Conservation (phyloP, 1,140 invertebrate species). For the Drosophila paulistorum region DNA sequence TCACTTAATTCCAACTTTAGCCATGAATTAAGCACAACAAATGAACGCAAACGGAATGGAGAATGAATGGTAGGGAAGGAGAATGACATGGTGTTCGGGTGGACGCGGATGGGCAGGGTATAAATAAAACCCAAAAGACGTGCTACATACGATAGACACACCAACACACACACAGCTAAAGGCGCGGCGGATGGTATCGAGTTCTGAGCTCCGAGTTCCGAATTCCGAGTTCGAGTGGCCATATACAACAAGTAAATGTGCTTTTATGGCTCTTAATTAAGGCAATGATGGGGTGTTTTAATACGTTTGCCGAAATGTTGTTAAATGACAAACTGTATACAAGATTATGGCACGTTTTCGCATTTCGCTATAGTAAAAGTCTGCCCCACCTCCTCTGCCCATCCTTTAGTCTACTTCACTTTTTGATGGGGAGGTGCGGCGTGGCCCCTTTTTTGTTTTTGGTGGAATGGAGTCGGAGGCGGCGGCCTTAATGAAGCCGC, state of each 20-base stretch:
- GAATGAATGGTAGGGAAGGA: slow-evolving; percentile 18
- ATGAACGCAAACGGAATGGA: slow-evolving; percentile 49
- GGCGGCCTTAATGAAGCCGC: slow-evolving; percentile 60
- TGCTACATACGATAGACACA: slow-evolving; percentile 31
- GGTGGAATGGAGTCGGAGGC: neutral
- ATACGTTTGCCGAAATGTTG: slow-evolving; percentile 83
- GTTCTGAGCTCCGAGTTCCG: neutral
- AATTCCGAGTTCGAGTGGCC: slow-evolving; percentile 17
- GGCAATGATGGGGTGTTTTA: slow-evolving; percentile 83
- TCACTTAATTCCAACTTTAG: slow-evolving; percentile 83
- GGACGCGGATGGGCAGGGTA: slow-evolving; percentile 21
- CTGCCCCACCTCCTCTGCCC: neutral
- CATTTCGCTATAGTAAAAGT: slow-evolving; percentile 11
- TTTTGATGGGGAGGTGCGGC: neutral
- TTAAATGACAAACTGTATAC: slow-evolving; percentile 77
- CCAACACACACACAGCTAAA: neutral
- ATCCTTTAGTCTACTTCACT: neutral
- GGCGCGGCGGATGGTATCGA: neutral
- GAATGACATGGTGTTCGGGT: neutral
- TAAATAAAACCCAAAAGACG: slow-evolving; percentile 58
- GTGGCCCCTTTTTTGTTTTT: neutral
- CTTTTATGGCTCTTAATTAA: slow-evolving; percentile 83
- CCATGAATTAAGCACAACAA: slow-evolving; percentile 82
- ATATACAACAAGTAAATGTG: slow-evolving; percentile 82
- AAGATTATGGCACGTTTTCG: slow-evolving; percentile 36